These are phyloP conservation scores for Drosophila differens DNA, from an alignment of 2,888 invertebrate species.

Conservation along the genomic window DNA sequence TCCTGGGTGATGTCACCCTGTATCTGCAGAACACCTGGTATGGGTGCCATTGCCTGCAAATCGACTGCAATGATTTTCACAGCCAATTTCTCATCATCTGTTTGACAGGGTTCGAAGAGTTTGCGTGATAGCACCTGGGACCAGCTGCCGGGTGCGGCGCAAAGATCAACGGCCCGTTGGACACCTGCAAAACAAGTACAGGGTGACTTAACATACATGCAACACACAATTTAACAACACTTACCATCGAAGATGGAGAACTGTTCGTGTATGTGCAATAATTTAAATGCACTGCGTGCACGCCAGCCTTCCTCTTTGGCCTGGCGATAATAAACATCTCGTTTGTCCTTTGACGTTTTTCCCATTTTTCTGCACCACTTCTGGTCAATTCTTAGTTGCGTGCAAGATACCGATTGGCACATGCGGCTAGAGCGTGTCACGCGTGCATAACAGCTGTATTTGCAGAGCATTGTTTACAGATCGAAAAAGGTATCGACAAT, in stretches of 20 bases:
- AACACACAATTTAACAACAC: background rate
- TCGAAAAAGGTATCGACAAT: background rate
- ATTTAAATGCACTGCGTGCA: constrained; percentile 98
- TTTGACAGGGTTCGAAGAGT: constrained; percentile 87
- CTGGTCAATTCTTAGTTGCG: background rate
- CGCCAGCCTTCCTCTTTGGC: constrained; percentile 99
- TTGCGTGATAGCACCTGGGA: constrained; percentile 97
- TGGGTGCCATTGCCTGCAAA: constrained; percentile 98
- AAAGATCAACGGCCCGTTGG: constrained; percentile 96
- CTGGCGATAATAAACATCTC: constrained; percentile 98
- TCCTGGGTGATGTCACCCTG: constrained; percentile 99
- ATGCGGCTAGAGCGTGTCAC: background rate
- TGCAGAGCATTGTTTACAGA: background rate
- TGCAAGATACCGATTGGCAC: background rate
- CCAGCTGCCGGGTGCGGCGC: constrained; percentile 99
- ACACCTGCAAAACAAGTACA: constrained; percentile 87
- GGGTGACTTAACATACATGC: background rate
- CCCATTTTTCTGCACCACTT: constrained; percentile 89
- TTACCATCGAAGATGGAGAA: constrained; percentile 94
- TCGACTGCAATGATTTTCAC: constrained; percentile 99
- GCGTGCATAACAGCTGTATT: background rate
- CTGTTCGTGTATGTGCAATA: constrained; percentile 97
- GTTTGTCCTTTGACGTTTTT: constrained; percentile 98
- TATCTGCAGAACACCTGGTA: constrained; percentile 97
- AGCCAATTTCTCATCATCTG: constrained; percentile 83